Evolutionary conservation across 2,888 invertebrate species (phyloP).

Genomic region (Parascotia fuliginaria): DNA sequence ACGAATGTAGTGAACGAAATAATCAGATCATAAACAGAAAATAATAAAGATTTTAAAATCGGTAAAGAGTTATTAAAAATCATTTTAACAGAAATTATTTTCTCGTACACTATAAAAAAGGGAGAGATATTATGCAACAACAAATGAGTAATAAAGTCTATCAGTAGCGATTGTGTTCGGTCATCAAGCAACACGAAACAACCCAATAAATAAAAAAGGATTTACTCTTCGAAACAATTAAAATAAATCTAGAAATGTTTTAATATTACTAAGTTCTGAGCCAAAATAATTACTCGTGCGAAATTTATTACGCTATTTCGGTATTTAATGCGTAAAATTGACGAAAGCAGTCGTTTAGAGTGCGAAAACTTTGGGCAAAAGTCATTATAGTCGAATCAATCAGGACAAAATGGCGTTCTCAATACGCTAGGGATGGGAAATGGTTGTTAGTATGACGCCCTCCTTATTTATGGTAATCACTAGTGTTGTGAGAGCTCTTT

Average conservation of each 20-base stretch:
- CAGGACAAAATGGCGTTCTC: conserved; percentile 59
- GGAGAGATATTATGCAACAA: conserved; percentile 4
- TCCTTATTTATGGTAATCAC: conserved; percentile 72
- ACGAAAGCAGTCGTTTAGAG: conserved; percentile 66
- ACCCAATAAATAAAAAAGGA: conserved; percentile 51
- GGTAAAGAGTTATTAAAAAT: background rate
- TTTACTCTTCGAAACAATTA: conserved; percentile 50
- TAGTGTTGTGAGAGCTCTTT: conserved; percentile 35
- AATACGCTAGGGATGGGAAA: conserved; percentile 56
- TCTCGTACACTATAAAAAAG: conserved; percentile 2
- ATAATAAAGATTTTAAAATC: background rate
- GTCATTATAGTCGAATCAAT: conserved; percentile 81
- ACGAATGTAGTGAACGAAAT: too few relatives aligned
- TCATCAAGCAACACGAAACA: conserved; percentile 30
- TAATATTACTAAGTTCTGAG: conserved; percentile 63
- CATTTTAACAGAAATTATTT: conserved; percentile 1
- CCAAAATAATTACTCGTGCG: conserved; percentile 65
- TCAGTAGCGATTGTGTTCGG: conserved; percentile 11
- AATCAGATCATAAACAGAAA: background rate
- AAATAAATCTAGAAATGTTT: conserved; percentile 61
- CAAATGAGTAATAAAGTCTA: conserved; percentile 15
- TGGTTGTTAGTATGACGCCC: conserved; percentile 53
- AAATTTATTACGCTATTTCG: conserved; percentile 71
- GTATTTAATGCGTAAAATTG: conserved; percentile 72
- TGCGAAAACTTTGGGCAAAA: conserved; percentile 66